Evolutionary conservation across 1,140 invertebrate genomes (phyloP).

Genomic region (Caenorhabditis latens): DNA sequence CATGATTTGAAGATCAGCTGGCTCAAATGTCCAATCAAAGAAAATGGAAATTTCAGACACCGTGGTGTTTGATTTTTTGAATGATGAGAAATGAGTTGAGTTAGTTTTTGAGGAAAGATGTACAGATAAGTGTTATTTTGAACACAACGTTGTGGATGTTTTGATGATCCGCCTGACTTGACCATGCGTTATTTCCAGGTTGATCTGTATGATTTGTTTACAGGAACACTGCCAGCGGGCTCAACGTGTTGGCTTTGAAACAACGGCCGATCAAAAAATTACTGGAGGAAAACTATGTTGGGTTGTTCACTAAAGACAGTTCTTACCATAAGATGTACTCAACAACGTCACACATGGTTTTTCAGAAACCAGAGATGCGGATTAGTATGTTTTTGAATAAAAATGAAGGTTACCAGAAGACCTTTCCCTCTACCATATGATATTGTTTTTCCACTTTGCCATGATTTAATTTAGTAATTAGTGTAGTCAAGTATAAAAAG

Average conservation of each 20-base stretch:
- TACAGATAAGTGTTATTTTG: not conserved
- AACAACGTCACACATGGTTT: too few relatives aligned
- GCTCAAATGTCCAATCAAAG: too few relatives aligned
- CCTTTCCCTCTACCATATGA: not conserved
- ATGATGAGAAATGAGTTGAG: not conserved
- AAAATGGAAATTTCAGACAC: not conserved
- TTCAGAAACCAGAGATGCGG: not conserved
- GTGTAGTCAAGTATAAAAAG: not conserved
- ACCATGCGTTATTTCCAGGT: not conserved
- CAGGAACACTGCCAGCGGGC: too few relatives aligned
- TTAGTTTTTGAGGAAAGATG: not conserved
- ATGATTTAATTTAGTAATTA: conserved; percentile 42
- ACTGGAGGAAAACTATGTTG: too few relatives aligned
- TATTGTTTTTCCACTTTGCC: not conserved
- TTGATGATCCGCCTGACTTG: not conserved
- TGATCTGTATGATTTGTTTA: too few relatives aligned
- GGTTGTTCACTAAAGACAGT: too few relatives aligned
- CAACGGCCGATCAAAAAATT: too few relatives aligned
- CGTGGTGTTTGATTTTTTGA: not conserved
- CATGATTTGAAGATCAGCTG: too few relatives aligned
- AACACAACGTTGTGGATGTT: not conserved
- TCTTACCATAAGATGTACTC: too few relatives aligned
- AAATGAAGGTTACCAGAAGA: conserved; percentile 18
- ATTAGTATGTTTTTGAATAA: conserved; percentile 25
- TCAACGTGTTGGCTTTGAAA: too few relatives aligned